Evolutionary conservation across 2,888 invertebrate species (phyloP).

Genomic region (Caenorhabditis uteleia): DNA sequence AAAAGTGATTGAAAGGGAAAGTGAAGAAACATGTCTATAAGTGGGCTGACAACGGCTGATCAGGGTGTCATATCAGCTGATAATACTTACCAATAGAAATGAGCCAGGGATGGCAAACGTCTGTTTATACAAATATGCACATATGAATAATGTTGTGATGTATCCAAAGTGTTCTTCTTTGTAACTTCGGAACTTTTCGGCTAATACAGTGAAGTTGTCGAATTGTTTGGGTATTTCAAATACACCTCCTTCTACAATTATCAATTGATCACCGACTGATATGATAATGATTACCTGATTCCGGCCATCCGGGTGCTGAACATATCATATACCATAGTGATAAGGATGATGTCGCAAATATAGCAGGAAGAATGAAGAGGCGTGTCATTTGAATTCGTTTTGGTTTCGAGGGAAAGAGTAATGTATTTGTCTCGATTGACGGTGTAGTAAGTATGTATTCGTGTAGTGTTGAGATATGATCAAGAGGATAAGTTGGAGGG

Average conservation of each 20-base stretch:
- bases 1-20: no score
- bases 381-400: conserved; percentile 52
- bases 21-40: no score
- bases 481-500: conserved; percentile 43
- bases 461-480: conserved; percentile 29
- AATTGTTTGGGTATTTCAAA: conserved; percentile 67
- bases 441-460: not conserved
- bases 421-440: not conserved
- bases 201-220: conserved; percentile 67
- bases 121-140: conserved; percentile 76
- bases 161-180: conserved; percentile 72
- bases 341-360: conserved; percentile 63
- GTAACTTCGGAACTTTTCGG: conserved; percentile 71
- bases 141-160: conserved; percentile 73
- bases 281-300: no score
- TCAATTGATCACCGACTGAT: not conserved
- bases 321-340: conserved; percentile 65
- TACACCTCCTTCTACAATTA: conserved; percentile 46
- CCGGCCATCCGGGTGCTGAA: conserved; percentile 66
- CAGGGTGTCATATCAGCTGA: no score
- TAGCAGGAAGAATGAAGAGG: conserved; percentile 65
- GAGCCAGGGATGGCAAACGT: conserved; percentile 77
- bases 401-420: not conserved
- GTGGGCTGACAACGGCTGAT: no score
- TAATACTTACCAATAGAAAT: conserved; percentile 74